Percentiles rank a stretch among this genome's conserved stretches.
Evolutionary conservation across 2,797 vertebrate species (phyloP).

Genomic region (Galaxias olidus): DNA sequence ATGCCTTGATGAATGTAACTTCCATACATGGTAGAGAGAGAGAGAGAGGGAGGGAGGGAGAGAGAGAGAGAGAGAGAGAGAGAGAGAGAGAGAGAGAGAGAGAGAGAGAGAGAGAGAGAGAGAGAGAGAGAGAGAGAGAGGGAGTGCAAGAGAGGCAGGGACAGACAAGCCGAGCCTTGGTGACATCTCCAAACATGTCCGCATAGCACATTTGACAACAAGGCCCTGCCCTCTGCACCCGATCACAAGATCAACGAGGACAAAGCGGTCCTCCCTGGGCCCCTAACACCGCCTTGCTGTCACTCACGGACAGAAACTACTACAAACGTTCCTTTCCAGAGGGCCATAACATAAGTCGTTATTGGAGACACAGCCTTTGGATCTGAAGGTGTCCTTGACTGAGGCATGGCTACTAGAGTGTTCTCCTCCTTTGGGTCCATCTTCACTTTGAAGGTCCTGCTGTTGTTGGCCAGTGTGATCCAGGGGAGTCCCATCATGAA

Average conservation of each 20-base stretch:
- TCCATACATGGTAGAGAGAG: constrained; percentile 42
- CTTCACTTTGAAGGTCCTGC: constrained; percentile 47
- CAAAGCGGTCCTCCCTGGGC: constrained; percentile 65
- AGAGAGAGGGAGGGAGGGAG: constrained; percentile 43
- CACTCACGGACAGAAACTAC: constrained; percentile 40
- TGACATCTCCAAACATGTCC: constrained; percentile 80
- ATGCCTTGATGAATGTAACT: constrained; percentile 30
- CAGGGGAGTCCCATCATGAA: constrained; percentile 78
- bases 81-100: constrained; percentile 36
- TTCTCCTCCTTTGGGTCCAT: constrained; percentile 47
- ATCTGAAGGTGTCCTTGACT: constrained; percentile 46
- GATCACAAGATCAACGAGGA: constrained; percentile 76
- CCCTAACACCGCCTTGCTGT: constrained; percentile 59
- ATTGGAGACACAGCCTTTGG: constrained; percentile 44
- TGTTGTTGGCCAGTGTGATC: constrained; percentile 50
- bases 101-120: constrained; percentile 34
- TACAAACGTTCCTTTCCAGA: constrained; percentile 31
- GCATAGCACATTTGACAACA: constrained; percentile 69
- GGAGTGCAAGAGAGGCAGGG: constrained; percentile 21
- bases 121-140: constrained; percentile 30
- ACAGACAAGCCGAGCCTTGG: constrained; percentile 53
- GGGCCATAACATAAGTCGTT: constrained; percentile 45
- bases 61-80: constrained; percentile 36
- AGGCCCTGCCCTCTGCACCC: constrained; percentile 76
- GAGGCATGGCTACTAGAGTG: constrained; percentile 55